Evolutionary conservation across 2,113 vertebrate genomes (phyloP), one percentile per base, ranked within the genome.

Genomic region (Percina caprodes): DNA sequence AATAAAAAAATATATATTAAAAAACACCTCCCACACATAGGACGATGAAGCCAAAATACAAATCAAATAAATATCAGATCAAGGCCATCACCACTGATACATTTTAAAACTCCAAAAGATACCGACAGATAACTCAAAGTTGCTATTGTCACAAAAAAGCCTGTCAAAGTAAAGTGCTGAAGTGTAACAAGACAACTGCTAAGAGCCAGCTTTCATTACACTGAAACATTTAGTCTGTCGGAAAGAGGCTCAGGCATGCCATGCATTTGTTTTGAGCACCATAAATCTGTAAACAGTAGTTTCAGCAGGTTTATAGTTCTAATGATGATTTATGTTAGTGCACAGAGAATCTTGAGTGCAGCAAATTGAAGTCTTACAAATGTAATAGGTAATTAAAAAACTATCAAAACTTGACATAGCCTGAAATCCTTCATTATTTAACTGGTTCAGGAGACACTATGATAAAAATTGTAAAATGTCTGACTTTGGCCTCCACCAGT

Each of bases 61-160:
- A 42, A 56, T 56, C n/a, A 15, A 30, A 84, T 77, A 62, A 58
- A 79, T 55, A 77, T 62, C 48, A 60, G n/a, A 72, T 63, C 8
- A 0, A 19, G 35, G 39, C 35, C 39, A 45, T 18, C 18, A 11
- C 11, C 60, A 8, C 3, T 51, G 61, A 45, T 49, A 45, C 48
- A 84, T 75, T 42, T 42, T 51, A 69, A 73, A 46, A 30, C 61
- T 45, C 51, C n/a, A 67, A 49, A 66, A 67, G 1, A 55, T 42
- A 56, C 14, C 0, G 23, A 67, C 48, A 46, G 33, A 60, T 70
- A 54, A 59, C n/a, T 39, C 16, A 16, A 59, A 80, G 19, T 23
- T 58, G 62, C 55, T 76, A 23, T 8, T 63, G 23, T 46, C 45
- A 23, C 54, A 21, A 73, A 58, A 77, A 81, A 63, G 69, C 6